phyloP scores from a whole-genome alignment of 37 sponge, comb jelly and placozoan genomes.

The Theonella swinhoei region DNA sequence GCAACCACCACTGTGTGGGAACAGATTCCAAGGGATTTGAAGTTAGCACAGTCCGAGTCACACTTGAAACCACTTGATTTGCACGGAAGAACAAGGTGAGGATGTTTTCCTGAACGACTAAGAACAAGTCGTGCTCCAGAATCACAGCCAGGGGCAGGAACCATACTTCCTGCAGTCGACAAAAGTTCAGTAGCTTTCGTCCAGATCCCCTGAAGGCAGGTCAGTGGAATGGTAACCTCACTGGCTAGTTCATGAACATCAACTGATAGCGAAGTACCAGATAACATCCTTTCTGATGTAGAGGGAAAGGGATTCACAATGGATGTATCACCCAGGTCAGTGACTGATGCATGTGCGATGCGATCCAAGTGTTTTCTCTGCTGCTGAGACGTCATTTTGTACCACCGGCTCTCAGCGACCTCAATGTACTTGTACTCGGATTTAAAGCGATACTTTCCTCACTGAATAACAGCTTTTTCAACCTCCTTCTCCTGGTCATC shows the following conservation, averaged over 20 bases:
- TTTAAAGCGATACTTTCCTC: constrained; percentile 44
- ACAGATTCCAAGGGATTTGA: background rate
- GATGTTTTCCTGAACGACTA: constrained; percentile 29
- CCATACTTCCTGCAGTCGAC: constrained; percentile 29
- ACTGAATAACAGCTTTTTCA: constrained; percentile 30
- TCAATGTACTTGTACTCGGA: constrained; percentile 31
- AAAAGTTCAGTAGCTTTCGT: constrained; percentile 47
- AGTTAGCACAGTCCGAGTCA: background rate
- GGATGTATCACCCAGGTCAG: too few species aligned
- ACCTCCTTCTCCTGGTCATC: constrained; percentile 55
- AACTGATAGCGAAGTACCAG: constrained; percentile 27
- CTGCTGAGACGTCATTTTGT: too few species aligned
- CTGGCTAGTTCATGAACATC: background rate
- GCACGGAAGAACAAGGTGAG: constrained; percentile 19
- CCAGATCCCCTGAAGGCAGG: constrained; percentile 56
- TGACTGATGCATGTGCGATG: too few species aligned
- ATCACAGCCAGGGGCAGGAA: constrained; percentile 34
- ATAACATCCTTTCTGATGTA: too few species aligned
- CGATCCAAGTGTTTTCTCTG: too few species aligned
- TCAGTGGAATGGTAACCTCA: constrained; percentile 6
- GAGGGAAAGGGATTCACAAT: too few species aligned
- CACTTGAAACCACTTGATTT: background rate
- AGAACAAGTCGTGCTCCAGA: constrained; percentile 38
- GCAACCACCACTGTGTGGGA: constrained; percentile 6
- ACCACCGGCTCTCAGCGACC: constrained; percentile 23